These are phyloP conservation scores for Salmo trutta DNA, from an alignment of 2,797 vertebrate genomes.

Conservation along the genomic window DNA sequence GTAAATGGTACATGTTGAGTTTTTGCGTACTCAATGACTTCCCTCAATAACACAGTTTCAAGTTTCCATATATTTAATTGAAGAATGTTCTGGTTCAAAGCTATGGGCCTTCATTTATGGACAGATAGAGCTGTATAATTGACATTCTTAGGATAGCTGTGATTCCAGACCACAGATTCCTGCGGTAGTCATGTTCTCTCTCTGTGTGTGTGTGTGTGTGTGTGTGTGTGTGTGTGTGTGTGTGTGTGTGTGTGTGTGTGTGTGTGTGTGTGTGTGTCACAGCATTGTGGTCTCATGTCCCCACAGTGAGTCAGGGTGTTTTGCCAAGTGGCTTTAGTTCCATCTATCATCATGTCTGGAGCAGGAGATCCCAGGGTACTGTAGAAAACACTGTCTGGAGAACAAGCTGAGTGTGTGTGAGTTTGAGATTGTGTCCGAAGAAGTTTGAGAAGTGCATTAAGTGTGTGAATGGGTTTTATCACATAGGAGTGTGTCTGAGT, in stretches of 20 bases:
- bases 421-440: conserved; percentile 17
- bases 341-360: conserved; percentile 68
- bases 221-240: neutral
- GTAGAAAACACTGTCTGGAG: conserved; percentile 16
- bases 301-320: conserved; percentile 55
- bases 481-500: neutral
- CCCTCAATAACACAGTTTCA: conserved; percentile 49
- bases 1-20: conserved; percentile 55
- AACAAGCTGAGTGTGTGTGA: conserved; percentile 20
- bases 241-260: conserved; percentile 45
- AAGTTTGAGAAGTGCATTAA: no score
- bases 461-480: no score
- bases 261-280: conserved; percentile 47
- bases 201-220: conserved; percentile 2
- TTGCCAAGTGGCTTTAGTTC: conserved; percentile 70
- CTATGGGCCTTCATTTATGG: conserved; percentile 41
- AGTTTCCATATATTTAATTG: conserved; percentile 59
- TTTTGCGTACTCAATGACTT: conserved; percentile 9
- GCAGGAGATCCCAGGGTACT: conserved; percentile 50
- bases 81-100: conserved; percentile 54
- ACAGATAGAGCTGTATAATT: conserved; percentile 59
- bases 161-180: conserved; percentile 78
- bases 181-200: conserved; percentile 59
- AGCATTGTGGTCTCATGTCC: conserved; percentile 62
- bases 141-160: conserved; percentile 70